A percentile compares a stretch with the other conserved stretches of the same genome.
Evolutionary conservation across 2,113 vertebrate genomes (phyloP).

Genomic region (Canis aureus): DNA sequence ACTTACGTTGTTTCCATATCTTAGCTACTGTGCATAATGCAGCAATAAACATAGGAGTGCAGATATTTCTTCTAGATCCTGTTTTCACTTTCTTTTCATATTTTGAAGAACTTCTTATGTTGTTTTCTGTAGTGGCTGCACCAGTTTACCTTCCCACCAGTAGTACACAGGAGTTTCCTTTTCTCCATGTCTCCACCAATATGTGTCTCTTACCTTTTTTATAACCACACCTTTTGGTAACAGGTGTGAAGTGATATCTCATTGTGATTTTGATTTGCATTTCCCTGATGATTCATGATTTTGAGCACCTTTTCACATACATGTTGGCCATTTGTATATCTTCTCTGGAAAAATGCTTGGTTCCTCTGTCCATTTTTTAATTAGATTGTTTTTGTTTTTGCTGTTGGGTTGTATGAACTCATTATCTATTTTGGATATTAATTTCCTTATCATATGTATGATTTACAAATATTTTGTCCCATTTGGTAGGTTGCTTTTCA

Average conservation of each 20-base stretch:
- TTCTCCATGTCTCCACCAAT: too few relatives aligned
- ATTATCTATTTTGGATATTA: not conserved
- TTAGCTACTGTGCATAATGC: not conserved
- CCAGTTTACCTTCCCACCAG: not conserved
- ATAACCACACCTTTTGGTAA: not conserved
- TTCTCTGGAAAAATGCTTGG: not conserved
- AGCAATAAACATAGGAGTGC: not conserved
- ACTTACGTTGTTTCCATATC: not conserved
- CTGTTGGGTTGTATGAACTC: not conserved
- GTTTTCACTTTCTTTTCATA: not conserved
- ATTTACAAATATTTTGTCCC: not conserved
- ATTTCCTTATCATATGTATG: not conserved
- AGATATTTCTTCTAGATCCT: not conserved
- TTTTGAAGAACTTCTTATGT: not conserved
- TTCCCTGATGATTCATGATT: not conserved
- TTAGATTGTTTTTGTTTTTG: not conserved
- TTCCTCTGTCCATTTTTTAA: not conserved
- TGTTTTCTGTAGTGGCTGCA: not conserved
- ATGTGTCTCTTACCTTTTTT: not conserved
- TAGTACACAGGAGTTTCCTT: not conserved
- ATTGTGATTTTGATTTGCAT: not conserved
- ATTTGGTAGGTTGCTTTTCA: not conserved
- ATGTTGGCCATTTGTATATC: not conserved
- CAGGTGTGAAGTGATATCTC: not conserved
- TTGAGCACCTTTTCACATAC: not conserved